A percentile compares a stretch with the other conserved stretches of the same genome.
Evolutionary conservation across 2,113 vertebrate genomes (phyloP).

Genomic region (Australoheros scitulus): DNA sequence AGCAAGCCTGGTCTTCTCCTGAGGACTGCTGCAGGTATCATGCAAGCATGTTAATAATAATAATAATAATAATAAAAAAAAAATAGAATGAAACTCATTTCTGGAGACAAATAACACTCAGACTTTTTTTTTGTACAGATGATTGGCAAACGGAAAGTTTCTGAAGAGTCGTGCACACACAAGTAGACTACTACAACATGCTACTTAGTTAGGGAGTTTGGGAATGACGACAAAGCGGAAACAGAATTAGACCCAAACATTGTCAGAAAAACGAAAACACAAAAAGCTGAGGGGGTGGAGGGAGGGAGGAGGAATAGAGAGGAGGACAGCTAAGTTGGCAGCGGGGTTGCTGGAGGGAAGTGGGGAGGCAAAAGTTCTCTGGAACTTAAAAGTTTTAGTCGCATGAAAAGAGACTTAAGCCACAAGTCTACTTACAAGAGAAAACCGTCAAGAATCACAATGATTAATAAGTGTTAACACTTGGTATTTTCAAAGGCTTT

Average conservation of each 20-base stretch:
- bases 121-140: constrained; percentile 77
- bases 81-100: constrained; percentile 61
- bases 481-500: constrained; percentile 80
- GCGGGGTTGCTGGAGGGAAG: constrained; percentile 55
- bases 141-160: constrained; percentile 74
- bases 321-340: constrained; percentile 49
- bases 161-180: constrained; percentile 84
- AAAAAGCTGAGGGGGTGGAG: constrained; percentile 65
- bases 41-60: constrained; percentile 51
- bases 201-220: constrained; percentile 83
- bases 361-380: constrained; percentile 58
- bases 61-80: constrained; percentile 14
- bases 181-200: constrained; percentile 92
- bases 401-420: constrained; percentile 85
- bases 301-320: constrained; percentile 45
- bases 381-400: constrained; percentile 77
- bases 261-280: constrained; percentile 66
- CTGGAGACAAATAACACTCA: constrained; percentile 80
- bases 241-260: constrained; percentile 65
- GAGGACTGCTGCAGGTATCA: constrained; percentile 74
- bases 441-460: constrained; percentile 92
- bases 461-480: constrained; percentile 89
- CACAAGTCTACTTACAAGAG: constrained; percentile 93
- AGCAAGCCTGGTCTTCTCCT: constrained; percentile 73
- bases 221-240: constrained; percentile 73